A percentile compares a stretch with the other conserved stretches of the same genome.
Evolutionary conservation across 2,888 invertebrate genomes (phyloP).

Genomic region (Brachyopa scutellaris): DNA sequence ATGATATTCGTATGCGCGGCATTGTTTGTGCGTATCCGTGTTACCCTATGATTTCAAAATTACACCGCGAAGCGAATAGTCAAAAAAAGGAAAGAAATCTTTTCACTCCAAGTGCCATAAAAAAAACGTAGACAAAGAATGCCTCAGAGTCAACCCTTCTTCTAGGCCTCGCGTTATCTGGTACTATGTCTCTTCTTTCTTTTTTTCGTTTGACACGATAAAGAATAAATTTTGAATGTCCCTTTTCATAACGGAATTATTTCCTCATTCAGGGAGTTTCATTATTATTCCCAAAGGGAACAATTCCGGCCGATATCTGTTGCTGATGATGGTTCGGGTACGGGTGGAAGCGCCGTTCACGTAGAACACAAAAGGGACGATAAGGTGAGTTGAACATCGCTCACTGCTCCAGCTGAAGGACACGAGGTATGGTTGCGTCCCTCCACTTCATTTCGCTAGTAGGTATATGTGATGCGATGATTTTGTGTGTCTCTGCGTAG

Average conservation of each 20-base stretch:
- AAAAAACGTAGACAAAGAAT: constrained; percentile 6
- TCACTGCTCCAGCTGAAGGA: constrained; percentile 42
- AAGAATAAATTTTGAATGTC: constrained; percentile 66
- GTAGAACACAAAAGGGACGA: constrained; percentile 56
- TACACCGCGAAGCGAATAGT: not conserved
- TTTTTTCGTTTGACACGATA: constrained; percentile 48
- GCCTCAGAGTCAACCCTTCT: constrained; percentile 46
- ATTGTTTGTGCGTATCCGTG: constrained; percentile 37
- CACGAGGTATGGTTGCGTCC: constrained; percentile 3
- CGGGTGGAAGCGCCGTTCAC: not conserved
- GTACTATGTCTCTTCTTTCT: constrained; percentile 29
- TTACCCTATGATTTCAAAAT: constrained; percentile 31
- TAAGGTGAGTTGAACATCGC: constrained; percentile 67
- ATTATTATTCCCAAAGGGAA: constrained; percentile 66
- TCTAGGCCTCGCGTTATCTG: constrained; percentile 36
- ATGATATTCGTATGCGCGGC: constrained; percentile 17
- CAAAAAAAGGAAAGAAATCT: not conserved
- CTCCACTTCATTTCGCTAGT: constrained; percentile 19
- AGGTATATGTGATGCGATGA: constrained; percentile 45
- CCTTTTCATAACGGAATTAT: constrained; percentile 64
- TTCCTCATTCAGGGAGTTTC: constrained; percentile 56
- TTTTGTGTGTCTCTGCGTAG: not conserved
- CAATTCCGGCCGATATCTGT: constrained; percentile 56
- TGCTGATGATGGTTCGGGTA: constrained; percentile 51
- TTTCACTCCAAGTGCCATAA: not conserved